Conservation (phyloP, 1,140 invertebrate species). For the Panonychus citri region DNA sequence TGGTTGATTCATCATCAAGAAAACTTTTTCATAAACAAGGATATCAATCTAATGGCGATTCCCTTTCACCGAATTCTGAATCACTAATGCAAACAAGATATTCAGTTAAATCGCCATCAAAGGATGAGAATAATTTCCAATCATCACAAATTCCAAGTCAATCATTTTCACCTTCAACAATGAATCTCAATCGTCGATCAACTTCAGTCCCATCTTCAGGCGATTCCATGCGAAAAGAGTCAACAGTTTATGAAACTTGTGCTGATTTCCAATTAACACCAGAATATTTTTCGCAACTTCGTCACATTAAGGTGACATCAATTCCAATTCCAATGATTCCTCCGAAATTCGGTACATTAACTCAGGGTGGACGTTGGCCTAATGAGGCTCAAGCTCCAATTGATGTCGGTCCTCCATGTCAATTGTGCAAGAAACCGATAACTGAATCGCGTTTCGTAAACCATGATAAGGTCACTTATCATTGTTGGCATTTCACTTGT, state of each 20-base stretch:
- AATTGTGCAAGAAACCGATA: slow-evolving; percentile 6
- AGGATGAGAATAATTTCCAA: no score
- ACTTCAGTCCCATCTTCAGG: neutral
- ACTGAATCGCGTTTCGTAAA: slow-evolving; percentile 1
- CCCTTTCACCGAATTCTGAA: neutral
- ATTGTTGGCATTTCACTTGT: slow-evolving; percentile 8
- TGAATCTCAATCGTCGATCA: neutral
- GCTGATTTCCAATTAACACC: neutral
- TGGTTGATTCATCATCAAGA: neutral
- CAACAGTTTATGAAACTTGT: neutral
- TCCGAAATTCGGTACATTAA: neutral
- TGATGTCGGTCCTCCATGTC: neutral
- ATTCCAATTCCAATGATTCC: neutral
- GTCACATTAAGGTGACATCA: neutral
- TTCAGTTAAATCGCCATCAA: no score
- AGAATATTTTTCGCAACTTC: neutral
- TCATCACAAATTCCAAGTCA: neutral
- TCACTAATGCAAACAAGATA: neutral
- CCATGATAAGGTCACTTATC: slow-evolving; percentile 1
- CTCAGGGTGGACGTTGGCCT: neutral
- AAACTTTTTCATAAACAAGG: neutral
- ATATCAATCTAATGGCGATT: neutral
- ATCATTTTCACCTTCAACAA: neutral
- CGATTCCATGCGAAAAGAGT: neutral
- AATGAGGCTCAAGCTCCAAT: neutral